phyloP scores from a whole-genome alignment of 92 coral and sea anemone genomes.

The Hydrozoanthus gracilis region DNA sequence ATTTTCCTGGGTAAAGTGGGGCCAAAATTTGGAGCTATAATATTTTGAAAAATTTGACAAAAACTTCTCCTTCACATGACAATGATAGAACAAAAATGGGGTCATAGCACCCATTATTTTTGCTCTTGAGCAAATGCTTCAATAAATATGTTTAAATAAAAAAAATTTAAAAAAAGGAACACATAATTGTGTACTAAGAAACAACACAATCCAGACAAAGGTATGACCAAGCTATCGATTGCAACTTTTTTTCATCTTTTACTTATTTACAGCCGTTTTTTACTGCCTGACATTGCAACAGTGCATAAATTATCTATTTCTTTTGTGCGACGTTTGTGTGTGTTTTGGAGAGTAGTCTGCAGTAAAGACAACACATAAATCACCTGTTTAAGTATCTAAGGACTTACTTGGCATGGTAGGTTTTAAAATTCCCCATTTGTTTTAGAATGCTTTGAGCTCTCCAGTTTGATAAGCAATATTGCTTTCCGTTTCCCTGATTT shows the following conservation, averaged over 20 bases:
- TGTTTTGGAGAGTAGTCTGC: neutral
- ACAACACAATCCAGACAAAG: no score
- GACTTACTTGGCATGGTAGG: neutral
- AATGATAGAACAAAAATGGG: no score
- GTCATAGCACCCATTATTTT: no score
- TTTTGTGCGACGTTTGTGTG: neutral
- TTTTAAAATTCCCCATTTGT: neutral
- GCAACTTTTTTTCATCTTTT: neutral
- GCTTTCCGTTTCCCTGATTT: neutral
- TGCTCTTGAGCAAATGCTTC: no score
- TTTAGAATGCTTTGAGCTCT: neutral
- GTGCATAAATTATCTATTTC: neutral
- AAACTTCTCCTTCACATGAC: no score
- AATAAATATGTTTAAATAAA: no score
- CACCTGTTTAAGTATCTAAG: neutral
- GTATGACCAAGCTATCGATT: no score
- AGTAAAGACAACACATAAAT: neutral
- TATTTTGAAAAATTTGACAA: no score
- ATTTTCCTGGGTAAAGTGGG: neutral
- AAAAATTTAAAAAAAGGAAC: no score
- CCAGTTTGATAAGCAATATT: neutral
- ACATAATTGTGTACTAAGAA: no score
- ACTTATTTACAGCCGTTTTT: neutral
- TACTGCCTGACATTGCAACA: neutral
- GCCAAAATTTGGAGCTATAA: conserved; percentile 19